A percentile compares a stretch with the other conserved stretches of the same genome.
These are phyloP conservation scores for Trichopria drosophilae DNA, from an alignment of 2,888 invertebrate genomes.

Conservation along the genomic window DNA sequence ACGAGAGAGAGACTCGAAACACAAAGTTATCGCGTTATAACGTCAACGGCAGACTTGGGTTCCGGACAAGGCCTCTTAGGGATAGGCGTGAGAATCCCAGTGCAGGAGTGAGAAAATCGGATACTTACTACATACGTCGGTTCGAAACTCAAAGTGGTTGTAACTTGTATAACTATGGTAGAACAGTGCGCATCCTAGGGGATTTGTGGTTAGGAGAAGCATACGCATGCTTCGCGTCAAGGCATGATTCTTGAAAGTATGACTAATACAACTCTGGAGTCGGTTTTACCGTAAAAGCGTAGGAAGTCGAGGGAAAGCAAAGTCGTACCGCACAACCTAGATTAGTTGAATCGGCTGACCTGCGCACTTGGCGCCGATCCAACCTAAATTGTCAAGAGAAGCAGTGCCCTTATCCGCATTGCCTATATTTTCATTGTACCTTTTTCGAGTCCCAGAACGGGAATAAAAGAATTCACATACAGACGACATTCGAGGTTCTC, in stretches of 20 bases:
- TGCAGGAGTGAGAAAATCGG: conserved; percentile 33
- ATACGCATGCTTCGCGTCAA: conserved; percentile 25
- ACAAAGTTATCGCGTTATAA: conserved; percentile 37
- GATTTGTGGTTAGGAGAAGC: conserved; percentile 28
- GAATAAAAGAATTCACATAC: too few relatives aligned
- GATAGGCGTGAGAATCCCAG: too few relatives aligned
- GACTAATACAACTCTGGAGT: too few relatives aligned
- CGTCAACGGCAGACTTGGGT: conserved; percentile 16
- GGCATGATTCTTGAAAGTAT: conserved; percentile 31
- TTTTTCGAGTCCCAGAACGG: too few relatives aligned
- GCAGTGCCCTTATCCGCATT: too few relatives aligned
- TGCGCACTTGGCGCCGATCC: conserved; percentile 50
- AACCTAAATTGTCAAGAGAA: conserved; percentile 52
- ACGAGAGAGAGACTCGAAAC: too few relatives aligned
- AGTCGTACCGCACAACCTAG: conserved; percentile 55
- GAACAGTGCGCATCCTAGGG: too few relatives aligned
- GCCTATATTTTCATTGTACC: too few relatives aligned
- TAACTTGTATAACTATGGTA: too few relatives aligned
- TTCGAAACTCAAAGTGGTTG: conserved; percentile 33
- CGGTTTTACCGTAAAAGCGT: conserved; percentile 38
- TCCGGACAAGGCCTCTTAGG: too few relatives aligned
- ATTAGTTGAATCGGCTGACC: conserved; percentile 56
- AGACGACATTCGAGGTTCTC: too few relatives aligned
- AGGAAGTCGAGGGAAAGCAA: conserved; percentile 41
- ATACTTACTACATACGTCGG: conserved; percentile 30